Evolutionary conservation across 2,888 invertebrate species (phyloP).

Genomic region (Altica lythri): DNA sequence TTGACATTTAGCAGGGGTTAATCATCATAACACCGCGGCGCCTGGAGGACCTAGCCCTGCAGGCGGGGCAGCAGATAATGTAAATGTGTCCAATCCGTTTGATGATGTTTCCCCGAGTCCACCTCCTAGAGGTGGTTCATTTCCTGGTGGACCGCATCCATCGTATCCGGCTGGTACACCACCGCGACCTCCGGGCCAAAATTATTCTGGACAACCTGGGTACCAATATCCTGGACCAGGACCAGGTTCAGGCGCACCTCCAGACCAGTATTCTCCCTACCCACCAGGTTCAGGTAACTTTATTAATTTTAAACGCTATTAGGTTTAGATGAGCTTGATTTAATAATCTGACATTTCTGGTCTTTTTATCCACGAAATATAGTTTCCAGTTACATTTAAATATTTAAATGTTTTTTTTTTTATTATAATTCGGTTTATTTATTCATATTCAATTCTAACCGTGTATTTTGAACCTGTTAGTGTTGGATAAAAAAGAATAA

Average conservation of each 20-base stretch:
- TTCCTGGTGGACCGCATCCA: slow-evolving; percentile 56
- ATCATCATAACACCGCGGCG: slow-evolving; percentile 55
- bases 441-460: too few species aligned
- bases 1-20: slow-evolving; percentile 54
- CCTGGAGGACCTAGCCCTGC: slow-evolving; percentile 56
- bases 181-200: slow-evolving; percentile 54
- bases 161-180: slow-evolving; percentile 56
- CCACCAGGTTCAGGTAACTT: slow-evolving; percentile 53
- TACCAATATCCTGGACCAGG: slow-evolving; percentile 64
- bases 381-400: too few species aligned
- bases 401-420: not conserved
- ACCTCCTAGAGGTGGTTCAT: slow-evolving; percentile 53
- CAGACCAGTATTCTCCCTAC: slow-evolving; percentile 65
- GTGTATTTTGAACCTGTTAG: too few species aligned
- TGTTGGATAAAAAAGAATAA: too few species aligned
- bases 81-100: slow-evolving; percentile 85
- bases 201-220: slow-evolving; percentile 63
- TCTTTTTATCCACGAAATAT: too few species aligned
- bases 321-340: slow-evolving; percentile 1
- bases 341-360: too few species aligned
- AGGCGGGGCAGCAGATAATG: slow-evolving; percentile 69
- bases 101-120: slow-evolving; percentile 72
- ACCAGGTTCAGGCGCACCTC: slow-evolving; percentile 48
- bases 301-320: slow-evolving; percentile 8
- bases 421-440: too few species aligned